Evolutionary conservation across 2,113 vertebrate species (phyloP).

Genomic region (Helogale parvula): DNA sequence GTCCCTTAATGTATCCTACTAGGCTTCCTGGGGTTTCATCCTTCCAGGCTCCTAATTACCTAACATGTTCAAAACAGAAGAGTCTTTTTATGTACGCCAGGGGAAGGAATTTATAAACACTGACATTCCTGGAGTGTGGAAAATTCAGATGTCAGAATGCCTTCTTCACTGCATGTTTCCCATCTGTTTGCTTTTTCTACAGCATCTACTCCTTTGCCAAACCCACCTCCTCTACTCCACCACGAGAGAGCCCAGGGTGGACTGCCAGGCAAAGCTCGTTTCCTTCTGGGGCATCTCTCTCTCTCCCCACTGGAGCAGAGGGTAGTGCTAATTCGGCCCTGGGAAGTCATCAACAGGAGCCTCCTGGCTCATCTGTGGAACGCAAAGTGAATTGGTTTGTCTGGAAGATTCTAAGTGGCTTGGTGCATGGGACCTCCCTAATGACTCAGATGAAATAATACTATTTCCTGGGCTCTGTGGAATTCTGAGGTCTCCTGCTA

Average conservation of each 20-base stretch:
- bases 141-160: neutral
- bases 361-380: neutral
- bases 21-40: neutral
- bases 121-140: neutral
- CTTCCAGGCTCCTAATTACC: neutral
- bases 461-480: constrained; percentile 9
- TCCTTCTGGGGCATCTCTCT: neutral
- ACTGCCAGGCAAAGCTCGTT: neutral
- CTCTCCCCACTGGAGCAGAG: neutral
- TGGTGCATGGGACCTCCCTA: neutral
- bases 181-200: neutral
- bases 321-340: neutral
- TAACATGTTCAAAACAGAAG: neutral
- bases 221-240: neutral
- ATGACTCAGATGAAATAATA: constrained; percentile 17
- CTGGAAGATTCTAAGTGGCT: neutral
- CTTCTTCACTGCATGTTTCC: neutral
- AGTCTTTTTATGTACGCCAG: neutral
- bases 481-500: constrained; percentile 19
- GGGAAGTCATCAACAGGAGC: neutral
- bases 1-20: neutral
- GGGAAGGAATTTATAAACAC: neutral
- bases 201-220: neutral
- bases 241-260: neutral
- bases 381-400: constrained; percentile 32